Base-by-base conservation (phyloP, 2,113 vertebrate species). In the Bambusicola thoracicus region DNA sequence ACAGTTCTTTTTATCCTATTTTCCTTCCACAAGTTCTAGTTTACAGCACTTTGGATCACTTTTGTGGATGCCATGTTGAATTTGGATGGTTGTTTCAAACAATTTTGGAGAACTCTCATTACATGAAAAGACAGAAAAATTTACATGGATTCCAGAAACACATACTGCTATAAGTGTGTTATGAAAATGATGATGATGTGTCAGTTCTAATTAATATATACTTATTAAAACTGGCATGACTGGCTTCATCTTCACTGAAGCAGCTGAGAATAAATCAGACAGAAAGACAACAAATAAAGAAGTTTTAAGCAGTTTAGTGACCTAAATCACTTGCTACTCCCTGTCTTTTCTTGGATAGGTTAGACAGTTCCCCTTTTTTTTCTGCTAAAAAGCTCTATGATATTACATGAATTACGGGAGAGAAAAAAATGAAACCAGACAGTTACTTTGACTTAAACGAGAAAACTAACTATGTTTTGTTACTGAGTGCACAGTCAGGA, bases 171-270 rank as follows among this genome's bases (percentile, higher is more conserved):
- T 77, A 88, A 90, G 73, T 90, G 15, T 92, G 40, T 84, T 81
- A 77, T 87, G 76, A 94, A 53, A 96, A 75, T n/a, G 43, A 87
- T 65, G 94, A 40, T 85, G 40, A 67, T 51, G 1, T 40, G 56
- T 94, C 90, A 76, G 17, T 92, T 97, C 48, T 95, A 95, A 88
- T 95, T 94, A 96, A 91, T 92, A 88, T 10, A 56, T 32, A 55
- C 75, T 89, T 96, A 76, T 90, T 82, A 91, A 85, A 88, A 69
- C n/a, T 73, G 66, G 10, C 44, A 43, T 95, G 73, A 89, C 30
- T 95, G 17, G 18, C 18, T n/a, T 56, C 32, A 51, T 87, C 94
- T 95, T 96, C 56, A 77, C 49, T 92, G 81, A 95, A 94, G 21
- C 38, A 94, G 81, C 53, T 92, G 48, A 84, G 82, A 96, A 85